Percentiles rank a stretch among this genome's conserved stretches.
These are phyloP conservation scores for Enteromius thamalakanensis DNA, from an alignment of 2,797 vertebrate genomes.

Conservation along the genomic window DNA sequence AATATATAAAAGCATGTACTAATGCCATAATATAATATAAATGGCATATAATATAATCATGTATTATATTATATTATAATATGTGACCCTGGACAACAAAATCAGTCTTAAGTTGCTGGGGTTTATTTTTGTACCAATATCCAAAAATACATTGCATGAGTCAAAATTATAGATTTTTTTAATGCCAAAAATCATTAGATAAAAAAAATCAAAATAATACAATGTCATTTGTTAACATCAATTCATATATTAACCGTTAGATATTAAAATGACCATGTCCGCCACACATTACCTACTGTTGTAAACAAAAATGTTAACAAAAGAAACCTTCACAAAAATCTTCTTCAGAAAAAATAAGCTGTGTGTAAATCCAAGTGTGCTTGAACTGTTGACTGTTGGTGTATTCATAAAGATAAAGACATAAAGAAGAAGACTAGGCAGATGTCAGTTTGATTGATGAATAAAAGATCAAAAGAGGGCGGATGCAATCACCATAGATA, in stretches of 20 bases:
- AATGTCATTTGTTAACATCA: too few species aligned
- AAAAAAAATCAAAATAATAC: too few species aligned
- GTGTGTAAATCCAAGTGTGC: neutral
- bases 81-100: too few species aligned
- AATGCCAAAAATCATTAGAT: too few species aligned
- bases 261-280: neutral
- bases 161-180: too few species aligned
- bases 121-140: too few species aligned
- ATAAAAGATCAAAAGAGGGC: slow-evolving; percentile 51
- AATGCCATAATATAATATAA: neutral
- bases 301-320: neutral
- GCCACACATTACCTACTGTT: neutral
- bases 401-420: neutral
- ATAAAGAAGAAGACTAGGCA: neutral
- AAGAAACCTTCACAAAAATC: neutral
- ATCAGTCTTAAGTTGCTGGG: too few species aligned
- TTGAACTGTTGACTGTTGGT: neutral
- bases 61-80: too few species aligned
- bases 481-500: slow-evolving; percentile 58
- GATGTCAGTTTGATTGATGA: slow-evolving; percentile 37
- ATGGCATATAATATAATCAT: too few species aligned
- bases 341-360: neutral
- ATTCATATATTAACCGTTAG: neutral
- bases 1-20: neutral
- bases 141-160: too few species aligned